Evolutionary conservation across 1,140 invertebrate genomes (phyloP).

Genomic region (Drosophila rufa): DNA sequence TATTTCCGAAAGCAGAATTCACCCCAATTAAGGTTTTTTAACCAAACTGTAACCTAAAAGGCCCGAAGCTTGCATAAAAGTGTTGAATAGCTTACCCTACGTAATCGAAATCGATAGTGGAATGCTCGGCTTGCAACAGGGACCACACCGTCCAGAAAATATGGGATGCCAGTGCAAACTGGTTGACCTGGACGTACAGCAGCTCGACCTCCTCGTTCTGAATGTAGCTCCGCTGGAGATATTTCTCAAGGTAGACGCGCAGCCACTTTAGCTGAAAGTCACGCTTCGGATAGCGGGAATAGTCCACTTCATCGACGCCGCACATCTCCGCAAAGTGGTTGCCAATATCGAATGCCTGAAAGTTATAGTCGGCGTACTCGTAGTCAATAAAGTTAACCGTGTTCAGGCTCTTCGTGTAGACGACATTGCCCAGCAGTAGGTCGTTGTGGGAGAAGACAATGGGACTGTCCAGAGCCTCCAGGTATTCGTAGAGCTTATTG

Average conservation of each 20-base stretch:
- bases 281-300: conserved; percentile 91
- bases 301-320: conserved; percentile 93
- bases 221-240: conserved; percentile 85
- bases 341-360: conserved; percentile 98
- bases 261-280: conserved; percentile 95
- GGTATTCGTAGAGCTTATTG: conserved; percentile 88
- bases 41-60: background rate
- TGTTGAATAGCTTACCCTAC: conserved; percentile 87
- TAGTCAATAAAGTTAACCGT: conserved; percentile 98
- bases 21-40: too few species aligned
- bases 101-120: conserved; percentile 97
- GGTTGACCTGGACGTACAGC: conserved; percentile 92
- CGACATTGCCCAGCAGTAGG: conserved; percentile 96
- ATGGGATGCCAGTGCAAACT: conserved; percentile 92
- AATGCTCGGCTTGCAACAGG: conserved; percentile 95
- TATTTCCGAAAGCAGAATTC: background rate
- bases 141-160: conserved; percentile 98
- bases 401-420: conserved; percentile 91
- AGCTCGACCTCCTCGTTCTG: conserved; percentile 88
- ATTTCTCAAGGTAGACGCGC: conserved; percentile 90
- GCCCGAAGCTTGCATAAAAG: background rate
- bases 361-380: conserved; percentile 98
- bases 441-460: conserved; percentile 99
- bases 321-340: conserved; percentile 99
- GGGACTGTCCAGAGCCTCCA: conserved; percentile 90